Percentiles rank a stretch among this genome's conserved stretches.
Conservation (phyloP, 2,113 vertebrate genomes). For the Coptodon rendalli region DNA sequence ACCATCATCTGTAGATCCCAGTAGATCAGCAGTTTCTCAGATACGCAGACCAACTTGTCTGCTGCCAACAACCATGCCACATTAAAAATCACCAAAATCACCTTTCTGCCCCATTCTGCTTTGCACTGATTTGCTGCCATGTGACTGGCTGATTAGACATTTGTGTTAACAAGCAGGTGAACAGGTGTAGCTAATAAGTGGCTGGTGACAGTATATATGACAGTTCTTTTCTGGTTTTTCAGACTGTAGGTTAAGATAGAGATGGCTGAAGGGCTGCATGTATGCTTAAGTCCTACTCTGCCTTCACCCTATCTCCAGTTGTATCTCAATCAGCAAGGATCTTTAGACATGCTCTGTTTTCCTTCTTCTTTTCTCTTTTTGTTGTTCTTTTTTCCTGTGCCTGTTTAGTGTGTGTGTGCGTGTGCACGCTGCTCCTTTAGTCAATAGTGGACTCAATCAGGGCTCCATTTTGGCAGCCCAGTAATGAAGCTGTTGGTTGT, state of each 20-base stretch:
- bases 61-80: not conserved
- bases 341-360: not conserved
- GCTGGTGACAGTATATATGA: not conserved
- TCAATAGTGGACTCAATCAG: conserved; percentile 54
- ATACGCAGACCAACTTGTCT: not conserved
- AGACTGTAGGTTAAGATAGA: not conserved
- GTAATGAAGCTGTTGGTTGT: conserved; percentile 65
- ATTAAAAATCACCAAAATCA: not conserved
- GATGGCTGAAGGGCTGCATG: not conserved
- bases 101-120: not conserved
- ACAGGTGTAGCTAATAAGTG: not conserved
- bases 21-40: not conserved
- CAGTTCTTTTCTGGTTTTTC: not conserved
- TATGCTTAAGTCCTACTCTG: not conserved
- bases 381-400: not conserved
- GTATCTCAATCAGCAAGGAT: not conserved
- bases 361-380: not conserved
- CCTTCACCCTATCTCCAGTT: not conserved
- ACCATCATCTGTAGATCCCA: not conserved
- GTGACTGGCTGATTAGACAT: not conserved
- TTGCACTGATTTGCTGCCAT: not conserved
- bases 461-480: conserved; percentile 65
- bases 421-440: conserved; percentile 47
- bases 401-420: not conserved
- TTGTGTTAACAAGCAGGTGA: not conserved